phyloP scores from a whole-genome alignment of 1,140 invertebrate genomes.

The Nasonia vitripennis region DNA sequence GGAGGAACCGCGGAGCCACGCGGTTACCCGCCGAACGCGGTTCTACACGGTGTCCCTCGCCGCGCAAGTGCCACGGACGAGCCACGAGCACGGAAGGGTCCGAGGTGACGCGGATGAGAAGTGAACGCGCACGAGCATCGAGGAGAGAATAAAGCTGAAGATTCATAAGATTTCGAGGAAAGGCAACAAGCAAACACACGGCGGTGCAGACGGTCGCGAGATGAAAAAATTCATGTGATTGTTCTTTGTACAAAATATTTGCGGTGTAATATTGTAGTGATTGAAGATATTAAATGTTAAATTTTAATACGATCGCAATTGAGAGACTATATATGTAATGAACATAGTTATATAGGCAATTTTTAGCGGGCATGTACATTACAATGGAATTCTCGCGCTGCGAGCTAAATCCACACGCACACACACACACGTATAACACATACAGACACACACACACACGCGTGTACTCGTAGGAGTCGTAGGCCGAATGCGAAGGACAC shows the following conservation, averaged over 20 bases:
- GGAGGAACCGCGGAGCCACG: background rate
- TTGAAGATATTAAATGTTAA: conserved; percentile 74
- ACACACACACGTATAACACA: too few relatives aligned
- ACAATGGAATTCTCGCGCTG: conserved; percentile 54
- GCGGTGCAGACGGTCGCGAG: conserved; percentile 58
- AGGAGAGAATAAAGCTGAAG: background rate
- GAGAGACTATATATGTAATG: conserved; percentile 64
- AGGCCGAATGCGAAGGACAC: background rate
- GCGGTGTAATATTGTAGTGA: conserved; percentile 76
- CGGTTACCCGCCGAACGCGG: background rate
- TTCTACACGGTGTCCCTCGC: background rate
- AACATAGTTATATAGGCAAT: conserved; percentile 60
- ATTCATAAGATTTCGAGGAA: conserved; percentile 40
- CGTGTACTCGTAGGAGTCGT: background rate
- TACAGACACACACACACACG: too few relatives aligned
- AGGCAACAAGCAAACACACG: conserved; percentile 52
- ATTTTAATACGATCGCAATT: conserved; percentile 76
- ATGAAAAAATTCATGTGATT: conserved; percentile 74
- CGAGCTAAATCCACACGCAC: conserved; percentile 37
- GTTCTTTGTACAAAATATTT: conserved; percentile 76
- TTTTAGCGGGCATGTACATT: conserved; percentile 75
- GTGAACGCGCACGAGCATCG: background rate
- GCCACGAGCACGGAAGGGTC: conserved; percentile 32
- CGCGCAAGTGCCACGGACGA: conserved; percentile 35
- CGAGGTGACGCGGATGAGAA: conserved; percentile 43